Evolutionary conservation across 2,797 vertebrate genomes (phyloP).

Genomic region (Leptodon cayanensis): DNA sequence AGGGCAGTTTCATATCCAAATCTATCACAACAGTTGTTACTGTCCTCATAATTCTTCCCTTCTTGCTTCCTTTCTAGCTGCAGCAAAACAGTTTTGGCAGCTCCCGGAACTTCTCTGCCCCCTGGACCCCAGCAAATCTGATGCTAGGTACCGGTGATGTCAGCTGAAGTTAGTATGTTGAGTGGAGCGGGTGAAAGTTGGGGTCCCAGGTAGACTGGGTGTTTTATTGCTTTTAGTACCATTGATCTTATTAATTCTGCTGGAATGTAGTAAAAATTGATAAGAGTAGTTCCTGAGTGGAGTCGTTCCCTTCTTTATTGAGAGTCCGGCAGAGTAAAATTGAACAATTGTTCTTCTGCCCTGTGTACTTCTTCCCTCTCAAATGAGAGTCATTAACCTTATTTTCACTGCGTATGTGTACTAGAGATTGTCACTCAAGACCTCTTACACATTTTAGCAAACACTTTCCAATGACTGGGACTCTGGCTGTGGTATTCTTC

Average conservation of each 20-base stretch:
- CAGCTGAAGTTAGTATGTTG: background rate
- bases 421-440: background rate
- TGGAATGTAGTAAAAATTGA: background rate
- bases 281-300: background rate
- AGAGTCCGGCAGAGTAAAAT: background rate
- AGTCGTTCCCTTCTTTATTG: background rate
- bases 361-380: background rate
- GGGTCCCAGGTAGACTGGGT: background rate
- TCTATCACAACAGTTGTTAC: conserved; percentile 11
- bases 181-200: background rate
- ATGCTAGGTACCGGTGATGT: background rate
- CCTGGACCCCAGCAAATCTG: background rate
- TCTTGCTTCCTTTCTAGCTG: background rate
- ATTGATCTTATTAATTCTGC: background rate
- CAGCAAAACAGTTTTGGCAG: conserved; percentile 5
- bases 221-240: background rate
- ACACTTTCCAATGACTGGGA: background rate
- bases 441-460: conserved; percentile 20
- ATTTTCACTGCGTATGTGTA: background rate
- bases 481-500: background rate
- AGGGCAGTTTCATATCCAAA: conserved; percentile 22
- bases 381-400: conserved; percentile 10
- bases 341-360: background rate
- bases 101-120: background rate
- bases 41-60: background rate